Percentiles rank a stretch among this genome's conserved stretches.
phyloP scores from a whole-genome alignment of 2,888 invertebrate species.

The Pachymerium ferrugineum region DNA sequence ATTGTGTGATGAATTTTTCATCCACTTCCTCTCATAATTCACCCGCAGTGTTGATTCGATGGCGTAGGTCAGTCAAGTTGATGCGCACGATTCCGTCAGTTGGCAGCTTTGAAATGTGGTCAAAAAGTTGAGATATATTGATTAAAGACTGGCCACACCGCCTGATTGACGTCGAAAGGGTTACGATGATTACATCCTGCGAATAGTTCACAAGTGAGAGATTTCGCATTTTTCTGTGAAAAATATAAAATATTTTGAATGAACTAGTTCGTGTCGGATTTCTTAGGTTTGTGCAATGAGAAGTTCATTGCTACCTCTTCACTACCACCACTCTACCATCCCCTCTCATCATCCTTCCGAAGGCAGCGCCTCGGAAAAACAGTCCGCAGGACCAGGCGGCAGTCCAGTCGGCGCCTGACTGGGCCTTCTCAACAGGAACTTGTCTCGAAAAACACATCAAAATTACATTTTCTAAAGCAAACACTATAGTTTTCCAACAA shows the following conservation, averaged over 20 bases:
- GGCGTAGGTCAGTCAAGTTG: slow-evolving; percentile 22
- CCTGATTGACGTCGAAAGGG: not conserved
- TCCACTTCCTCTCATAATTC: slow-evolving; percentile 9
- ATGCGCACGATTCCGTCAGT: slow-evolving; percentile 5
- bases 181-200: not conserved
- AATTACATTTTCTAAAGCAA: not conserved
- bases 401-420: slow-evolving; percentile 18
- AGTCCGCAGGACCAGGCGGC: slow-evolving; percentile 13
- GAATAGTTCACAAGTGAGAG: slow-evolving; percentile 2
- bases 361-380: slow-evolving; percentile 9
- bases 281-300: not conserved
- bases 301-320: slow-evolving; percentile 27
- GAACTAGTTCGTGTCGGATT: slow-evolving; percentile 20
- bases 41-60: slow-evolving; percentile 5
- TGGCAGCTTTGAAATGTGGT: not conserved
- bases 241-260: not conserved
- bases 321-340: not conserved
- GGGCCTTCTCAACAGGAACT: slow-evolving; percentile 25
- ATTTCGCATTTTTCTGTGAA: not conserved
- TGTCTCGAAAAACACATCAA: slow-evolving; percentile 24
- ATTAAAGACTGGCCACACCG: slow-evolving; percentile 11
- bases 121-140: slow-evolving; percentile 16
- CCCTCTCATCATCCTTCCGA: not conserved
- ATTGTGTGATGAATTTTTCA: slow-evolving; percentile 17
- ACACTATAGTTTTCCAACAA: not conserved